phyloP scores from a whole-genome alignment of 2,797 vertebrate genomes.

The Selene dorsalis region DNA sequence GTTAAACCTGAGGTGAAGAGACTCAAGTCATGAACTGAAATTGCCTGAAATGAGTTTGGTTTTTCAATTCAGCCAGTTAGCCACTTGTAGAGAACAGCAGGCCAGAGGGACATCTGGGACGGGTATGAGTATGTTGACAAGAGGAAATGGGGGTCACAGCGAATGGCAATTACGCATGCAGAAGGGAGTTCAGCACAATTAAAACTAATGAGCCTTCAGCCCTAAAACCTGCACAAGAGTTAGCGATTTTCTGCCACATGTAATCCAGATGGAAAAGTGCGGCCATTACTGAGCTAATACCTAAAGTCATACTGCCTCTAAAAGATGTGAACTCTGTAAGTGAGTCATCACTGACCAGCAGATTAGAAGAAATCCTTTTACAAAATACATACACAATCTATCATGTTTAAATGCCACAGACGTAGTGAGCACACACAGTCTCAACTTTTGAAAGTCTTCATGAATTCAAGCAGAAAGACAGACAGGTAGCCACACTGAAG shows the following conservation, averaged over 20 bases:
- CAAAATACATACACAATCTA: neutral
- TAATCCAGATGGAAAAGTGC: constrained; percentile 79
- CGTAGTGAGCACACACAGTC: neutral
- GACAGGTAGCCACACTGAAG: constrained; percentile 1
- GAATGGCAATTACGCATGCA: constrained; percentile 79
- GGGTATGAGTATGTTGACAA: constrained; percentile 78
- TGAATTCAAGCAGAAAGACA: neutral
- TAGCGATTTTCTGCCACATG: constrained; percentile 81
- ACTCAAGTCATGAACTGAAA: constrained; percentile 42
- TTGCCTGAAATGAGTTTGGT: constrained; percentile 38
- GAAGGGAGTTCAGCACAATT: constrained; percentile 78
- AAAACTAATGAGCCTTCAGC: constrained; percentile 83
- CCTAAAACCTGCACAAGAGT: constrained; percentile 74
- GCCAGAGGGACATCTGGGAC: constrained; percentile 73
- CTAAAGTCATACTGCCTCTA: constrained; percentile 43
- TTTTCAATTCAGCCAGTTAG: constrained; percentile 33
- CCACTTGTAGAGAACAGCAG: constrained; percentile 55
- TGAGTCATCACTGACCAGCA: constrained; percentile 28
- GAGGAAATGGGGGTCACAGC: constrained; percentile 80
- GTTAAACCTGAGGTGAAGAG: constrained; percentile 34
- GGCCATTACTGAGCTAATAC: constrained; percentile 65
- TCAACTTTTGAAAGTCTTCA: constrained; percentile 1
- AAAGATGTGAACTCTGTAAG: constrained; percentile 43
- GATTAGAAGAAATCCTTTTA: constrained; percentile 9
- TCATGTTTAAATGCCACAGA: neutral